phyloP scores from a whole-genome alignment of 2,888 invertebrate species.

The Drosophila differens region DNA sequence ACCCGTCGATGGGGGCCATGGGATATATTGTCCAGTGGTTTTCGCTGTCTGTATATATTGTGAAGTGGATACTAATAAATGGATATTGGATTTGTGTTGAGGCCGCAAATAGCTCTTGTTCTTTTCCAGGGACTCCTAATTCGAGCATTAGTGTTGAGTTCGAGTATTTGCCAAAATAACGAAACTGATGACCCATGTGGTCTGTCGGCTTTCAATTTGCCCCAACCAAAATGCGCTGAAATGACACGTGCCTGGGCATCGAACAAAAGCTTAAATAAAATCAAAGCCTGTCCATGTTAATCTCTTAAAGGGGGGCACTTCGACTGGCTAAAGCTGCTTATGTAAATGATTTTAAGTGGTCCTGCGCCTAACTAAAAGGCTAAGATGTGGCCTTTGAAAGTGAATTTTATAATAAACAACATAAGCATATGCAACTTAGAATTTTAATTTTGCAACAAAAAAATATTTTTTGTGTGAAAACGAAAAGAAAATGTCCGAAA shows the following conservation, averaged over 20 bases:
- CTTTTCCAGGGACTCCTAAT: constrained; percentile 36
- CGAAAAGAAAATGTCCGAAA: neutral
- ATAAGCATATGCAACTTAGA: neutral
- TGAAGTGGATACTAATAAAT: constrained; percentile 77
- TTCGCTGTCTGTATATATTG: constrained; percentile 51
- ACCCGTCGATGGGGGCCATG: constrained; percentile 20
- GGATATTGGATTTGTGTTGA: constrained; percentile 69
- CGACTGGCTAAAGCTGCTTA: constrained; percentile 66
- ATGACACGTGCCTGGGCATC: constrained; percentile 44
- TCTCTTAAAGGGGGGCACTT: constrained; percentile 33
- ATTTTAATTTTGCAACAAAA: neutral
- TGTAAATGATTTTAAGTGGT: constrained; percentile 68
- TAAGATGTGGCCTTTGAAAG: neutral
- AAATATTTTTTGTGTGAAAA: neutral
- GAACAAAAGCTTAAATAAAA: constrained; percentile 13
- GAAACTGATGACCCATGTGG: constrained; percentile 75
- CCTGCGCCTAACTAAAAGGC: constrained; percentile 11
- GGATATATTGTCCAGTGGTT: constrained; percentile 20
- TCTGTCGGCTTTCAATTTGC: constrained; percentile 56
- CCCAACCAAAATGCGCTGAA: constrained; percentile 21
- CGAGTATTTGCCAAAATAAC: constrained; percentile 36
- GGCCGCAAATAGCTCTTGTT: constrained; percentile 46
- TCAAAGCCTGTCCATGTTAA: constrained; percentile 20
- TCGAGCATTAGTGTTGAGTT: constrained; percentile 65
- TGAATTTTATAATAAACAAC: neutral